Evolutionary conservation across 1,140 invertebrate species (phyloP), one percentile per base, ranked within the genome.

Genomic region (Cydia strobilella): DNA sequence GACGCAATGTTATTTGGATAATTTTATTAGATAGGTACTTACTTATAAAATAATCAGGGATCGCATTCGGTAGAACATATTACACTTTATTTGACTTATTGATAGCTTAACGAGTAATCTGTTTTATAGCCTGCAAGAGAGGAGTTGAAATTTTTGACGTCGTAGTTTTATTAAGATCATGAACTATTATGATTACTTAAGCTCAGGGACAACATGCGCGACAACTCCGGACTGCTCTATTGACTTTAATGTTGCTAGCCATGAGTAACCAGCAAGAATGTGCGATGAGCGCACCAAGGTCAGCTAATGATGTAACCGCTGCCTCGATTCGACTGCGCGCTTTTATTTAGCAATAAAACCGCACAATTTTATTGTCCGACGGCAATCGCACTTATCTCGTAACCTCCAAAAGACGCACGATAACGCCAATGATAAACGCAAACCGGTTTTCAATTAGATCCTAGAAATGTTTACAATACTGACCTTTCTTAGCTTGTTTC

Each of bases 401-500:
- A 66, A 66, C 63, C 63, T 66, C 63, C 63, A 25, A 63, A 63
- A 20, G 62, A 66, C 39, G 63, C 63, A 66, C 27, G 63, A 66
- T 66, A 66, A 35, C 25, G 63, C 35, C 48, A 72, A 72, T 72
- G 42, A 72, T 72, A 18, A 45, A 72, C 15, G 4, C 18, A 15
- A 31, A 66, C 63, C 25, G 4, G 63, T 35, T 66, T 66, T 66
- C 39, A 42, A 45, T 66, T 66, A 66, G 27, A 35, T 35, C 63
- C 12, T 27, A 66, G 23, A 66, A 66, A 15, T 31, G 4, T 31
- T 66, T 31, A 54, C 20, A 54, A 20, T 18, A 31, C 89, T 83
- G 79, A 94, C 93, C 93, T 91, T 93, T 94, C 83, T 94, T 94
- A 1, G 85, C 81, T 76, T 92, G 93, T 78, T 93, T 94, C 76